Base-by-base conservation (phyloP, 1,140 invertebrate genomes). In the Pogonognathellus flavescens region DNA sequence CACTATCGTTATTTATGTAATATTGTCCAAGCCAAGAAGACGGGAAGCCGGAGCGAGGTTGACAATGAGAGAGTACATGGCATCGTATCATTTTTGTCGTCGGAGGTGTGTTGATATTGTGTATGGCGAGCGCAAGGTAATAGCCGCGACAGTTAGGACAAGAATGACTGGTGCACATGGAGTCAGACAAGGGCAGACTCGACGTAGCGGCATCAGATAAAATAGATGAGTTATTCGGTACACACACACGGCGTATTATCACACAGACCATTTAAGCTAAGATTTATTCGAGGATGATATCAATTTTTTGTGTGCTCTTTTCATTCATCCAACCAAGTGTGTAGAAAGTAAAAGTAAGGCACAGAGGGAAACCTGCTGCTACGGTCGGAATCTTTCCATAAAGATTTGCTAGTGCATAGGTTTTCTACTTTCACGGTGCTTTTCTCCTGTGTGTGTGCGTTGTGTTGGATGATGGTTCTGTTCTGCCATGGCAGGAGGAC, bases 241-340 rank as follows among this genome's bases (percentile, higher is more conserved):
- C 80, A 85, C 72, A 82, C 84, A 85, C 86, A 87, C 83, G 85
- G 86, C 88, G 88, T 88, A 88, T 88, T 88, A 87, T 87, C 88
- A 88, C 85, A 88, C 88, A 87, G 85, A 86, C 86, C 88, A 88
- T 88, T 88, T 88, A 88, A 87, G 86, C 86, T 85, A 88, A 87
- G 88, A 88, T 88, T 88, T 88, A 88, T 88, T 88, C 70, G 82
- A 59, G 88, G 85, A 88, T 86, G 88, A 87, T 88, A 88, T 88
- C 86, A 88, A 88, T 88, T 88, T 88, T 88, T 88, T 88, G 85
- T 85, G 41, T 86, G 59, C 83, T 87, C 86, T 87, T 83, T 85
- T 85, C 80, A 87, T 87, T 85, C 86, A 87, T 83, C 59, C 80
- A 81, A 84, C 82, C 66, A 59, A 70, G 76, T 50, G 85, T 72